phyloP scores from a whole-genome alignment of 2,113 vertebrate species.

The Caracal caracal region DNA sequence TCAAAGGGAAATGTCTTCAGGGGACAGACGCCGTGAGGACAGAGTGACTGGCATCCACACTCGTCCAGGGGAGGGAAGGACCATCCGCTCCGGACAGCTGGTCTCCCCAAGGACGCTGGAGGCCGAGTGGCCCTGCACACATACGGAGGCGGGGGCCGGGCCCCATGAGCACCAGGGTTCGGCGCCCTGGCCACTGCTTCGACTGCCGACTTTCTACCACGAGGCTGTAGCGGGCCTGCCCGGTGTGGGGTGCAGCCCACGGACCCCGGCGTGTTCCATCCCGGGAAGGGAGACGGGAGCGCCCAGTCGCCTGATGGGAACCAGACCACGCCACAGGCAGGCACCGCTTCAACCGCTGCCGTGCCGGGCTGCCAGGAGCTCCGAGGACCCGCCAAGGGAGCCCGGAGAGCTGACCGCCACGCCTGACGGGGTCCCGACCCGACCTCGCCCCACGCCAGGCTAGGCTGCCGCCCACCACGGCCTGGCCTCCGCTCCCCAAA shows the following conservation, averaged over 20 bases:
- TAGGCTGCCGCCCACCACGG: rapidly evolving
- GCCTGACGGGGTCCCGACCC: rapidly evolving
- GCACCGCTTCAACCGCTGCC: rapidly evolving
- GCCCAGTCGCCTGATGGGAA: neutral
- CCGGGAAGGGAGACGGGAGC: neutral
- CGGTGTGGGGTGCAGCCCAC: rapidly evolving
- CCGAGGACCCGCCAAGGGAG: rapidly evolving
- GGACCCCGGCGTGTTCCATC: rapidly evolving
- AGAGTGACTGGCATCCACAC: rapidly evolving
- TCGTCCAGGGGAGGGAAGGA: rapidly evolving
- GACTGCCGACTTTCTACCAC: neutral
- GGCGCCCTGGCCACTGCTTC: neutral
- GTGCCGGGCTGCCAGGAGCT: neutral
- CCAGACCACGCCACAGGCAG: rapidly evolving
- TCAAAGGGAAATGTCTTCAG: neutral
- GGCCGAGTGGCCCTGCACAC: neutral
- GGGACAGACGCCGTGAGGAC: neutral
- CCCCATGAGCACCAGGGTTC: neutral
- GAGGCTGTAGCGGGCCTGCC: rapidly evolving
- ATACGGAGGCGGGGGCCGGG: rapidly evolving
- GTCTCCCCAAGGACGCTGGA: neutral
- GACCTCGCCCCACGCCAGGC: rapidly evolving
- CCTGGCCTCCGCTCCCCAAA: too few species aligned
- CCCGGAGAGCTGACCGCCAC: neutral
- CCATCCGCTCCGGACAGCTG: neutral